phyloP scores from a whole-genome alignment of 2,888 invertebrate genomes.

The Andricus curvator region DNA sequence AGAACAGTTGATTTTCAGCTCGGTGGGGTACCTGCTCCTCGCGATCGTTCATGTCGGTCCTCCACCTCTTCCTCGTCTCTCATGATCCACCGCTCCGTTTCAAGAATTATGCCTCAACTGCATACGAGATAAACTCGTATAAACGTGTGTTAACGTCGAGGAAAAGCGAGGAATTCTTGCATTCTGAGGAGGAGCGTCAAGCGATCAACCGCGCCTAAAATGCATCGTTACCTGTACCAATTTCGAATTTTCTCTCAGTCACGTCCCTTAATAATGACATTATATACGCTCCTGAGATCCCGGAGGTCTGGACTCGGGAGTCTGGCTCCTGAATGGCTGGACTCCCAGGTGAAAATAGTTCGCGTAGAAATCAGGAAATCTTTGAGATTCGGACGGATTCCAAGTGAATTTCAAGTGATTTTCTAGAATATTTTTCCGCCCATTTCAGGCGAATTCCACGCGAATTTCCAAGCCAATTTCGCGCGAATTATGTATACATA shows the following conservation, averaged over 20 bases:
- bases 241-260: neutral
- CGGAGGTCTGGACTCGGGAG: neutral
- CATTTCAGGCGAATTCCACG: no score
- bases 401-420: no score
- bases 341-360: no score
- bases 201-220: neutral
- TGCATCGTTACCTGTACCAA: neutral
- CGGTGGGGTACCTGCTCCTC: constrained; percentile 53
- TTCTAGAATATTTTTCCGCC: no score
- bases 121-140: neutral
- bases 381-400: no score
- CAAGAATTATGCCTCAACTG: neutral
- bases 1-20: constrained; percentile 58
- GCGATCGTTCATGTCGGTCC: constrained; percentile 53
- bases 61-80: constrained; percentile 48
- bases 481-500: no score
- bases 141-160: neutral
- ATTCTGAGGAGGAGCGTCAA: neutral
- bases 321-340: no score
- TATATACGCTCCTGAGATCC: neutral
- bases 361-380: no score
- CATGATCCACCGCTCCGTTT: neutral
- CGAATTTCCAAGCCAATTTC: no score
- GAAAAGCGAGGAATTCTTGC: neutral
- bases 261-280: neutral